These are phyloP conservation scores for Drosophila triauraria DNA, from an alignment of 1,140 invertebrate species.

Conservation along the genomic window DNA sequence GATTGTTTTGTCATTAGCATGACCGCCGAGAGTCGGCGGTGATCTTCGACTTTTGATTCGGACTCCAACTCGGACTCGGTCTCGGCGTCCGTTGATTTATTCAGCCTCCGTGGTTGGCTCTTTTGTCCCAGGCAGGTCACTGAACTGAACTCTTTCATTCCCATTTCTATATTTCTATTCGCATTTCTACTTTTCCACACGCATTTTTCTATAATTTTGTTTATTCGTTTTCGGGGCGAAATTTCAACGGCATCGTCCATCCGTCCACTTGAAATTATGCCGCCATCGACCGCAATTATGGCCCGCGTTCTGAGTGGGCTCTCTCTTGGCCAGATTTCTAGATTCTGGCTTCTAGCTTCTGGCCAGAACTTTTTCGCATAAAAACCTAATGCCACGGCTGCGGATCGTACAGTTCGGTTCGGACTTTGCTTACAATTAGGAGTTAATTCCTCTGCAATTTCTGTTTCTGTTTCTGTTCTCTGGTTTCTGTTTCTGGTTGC, in stretches of 20 bases:
- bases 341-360: constrained; percentile 15
- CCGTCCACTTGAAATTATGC: constrained; percentile 76
- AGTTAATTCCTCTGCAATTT: constrained; percentile 22
- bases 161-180: constrained; percentile 6
- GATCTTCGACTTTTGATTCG: constrained; percentile 43
- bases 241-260: constrained; percentile 10
- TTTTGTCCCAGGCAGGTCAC: constrained; percentile 25
- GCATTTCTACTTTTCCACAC: constrained; percentile 16
- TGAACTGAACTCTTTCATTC: constrained; percentile 25
- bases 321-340: constrained; percentile 26
- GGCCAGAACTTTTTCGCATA: constrained; percentile 75
- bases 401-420: constrained; percentile 70
- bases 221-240: constrained; percentile 16
- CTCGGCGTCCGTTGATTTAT: constrained; percentile 34
- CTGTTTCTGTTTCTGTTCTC: constrained; percentile 5
- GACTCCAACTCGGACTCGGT: no score
- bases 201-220: constrained; percentile 16
- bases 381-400: constrained; percentile 66
- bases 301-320: constrained; percentile 51
- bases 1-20: constrained; percentile 81
- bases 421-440: constrained; percentile 82
- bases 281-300: constrained; percentile 75
- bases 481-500: no score
- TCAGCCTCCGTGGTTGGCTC: constrained; percentile 3
- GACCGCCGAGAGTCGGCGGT: constrained; percentile 35